phyloP scores from a whole-genome alignment of 1,140 invertebrate species.

The Thalassaphorura encarpata region DNA sequence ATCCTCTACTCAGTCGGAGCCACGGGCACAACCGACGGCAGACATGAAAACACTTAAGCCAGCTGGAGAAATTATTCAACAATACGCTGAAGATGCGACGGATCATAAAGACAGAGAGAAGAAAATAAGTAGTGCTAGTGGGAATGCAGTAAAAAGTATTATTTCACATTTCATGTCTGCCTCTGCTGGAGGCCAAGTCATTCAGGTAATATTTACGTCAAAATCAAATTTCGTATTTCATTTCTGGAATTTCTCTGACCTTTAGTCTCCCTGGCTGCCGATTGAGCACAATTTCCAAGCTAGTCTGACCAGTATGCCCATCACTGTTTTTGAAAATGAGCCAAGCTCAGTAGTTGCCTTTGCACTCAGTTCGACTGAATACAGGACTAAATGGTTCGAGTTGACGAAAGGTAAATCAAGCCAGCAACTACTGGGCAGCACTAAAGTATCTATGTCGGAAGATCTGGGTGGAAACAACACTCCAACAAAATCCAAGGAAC shows the following conservation, averaged over 20 bases:
- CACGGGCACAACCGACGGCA: too few relatives aligned
- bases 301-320: slow-evolving; percentile 49
- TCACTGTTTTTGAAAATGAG: slow-evolving; percentile 73
- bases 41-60: neutral
- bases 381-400: slow-evolving; percentile 52
- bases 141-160: slow-evolving; percentile 53
- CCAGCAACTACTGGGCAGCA: too few relatives aligned
- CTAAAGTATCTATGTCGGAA: too few relatives aligned
- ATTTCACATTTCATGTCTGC: slow-evolving; percentile 53
- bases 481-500: too few relatives aligned
- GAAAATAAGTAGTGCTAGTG: slow-evolving; percentile 33
- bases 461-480: too few relatives aligned
- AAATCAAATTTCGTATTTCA: neutral
- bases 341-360: slow-evolving; percentile 84
- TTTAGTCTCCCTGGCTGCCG: slow-evolving; percentile 44
- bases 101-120: slow-evolving; percentile 29
- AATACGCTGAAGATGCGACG: slow-evolving; percentile 2
- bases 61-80: neutral
- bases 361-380: slow-evolving; percentile 60
- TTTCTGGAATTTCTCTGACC: neutral
- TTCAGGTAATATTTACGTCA: slow-evolving; percentile 40
- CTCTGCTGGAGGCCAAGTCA: slow-evolving; percentile 39
- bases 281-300: slow-evolving; percentile 55
- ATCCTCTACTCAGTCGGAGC: too few relatives aligned
- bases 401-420: slow-evolving; percentile 28